Evolutionary conservation across 2,888 invertebrate species (phyloP).

Genomic region (Empis stercorea): DNA sequence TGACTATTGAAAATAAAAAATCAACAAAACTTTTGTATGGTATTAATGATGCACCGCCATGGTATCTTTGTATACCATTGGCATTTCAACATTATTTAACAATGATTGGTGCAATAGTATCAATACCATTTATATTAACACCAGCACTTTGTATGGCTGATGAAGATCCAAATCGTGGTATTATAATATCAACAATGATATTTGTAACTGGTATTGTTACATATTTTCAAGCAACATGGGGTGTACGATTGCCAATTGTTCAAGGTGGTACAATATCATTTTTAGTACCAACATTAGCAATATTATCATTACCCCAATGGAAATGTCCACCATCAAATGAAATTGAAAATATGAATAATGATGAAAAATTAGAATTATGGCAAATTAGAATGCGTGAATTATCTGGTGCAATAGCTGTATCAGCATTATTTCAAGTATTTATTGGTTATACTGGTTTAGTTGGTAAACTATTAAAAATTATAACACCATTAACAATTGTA

Average conservation of each 20-base stretch:
- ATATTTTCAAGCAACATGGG: conserved; percentile 58
- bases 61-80: conserved; percentile 71
- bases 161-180: conserved; percentile 57
- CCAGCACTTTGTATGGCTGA: conserved; percentile 67
- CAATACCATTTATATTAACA: conserved; percentile 70
- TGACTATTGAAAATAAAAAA: conserved; percentile 12
- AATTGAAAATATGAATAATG: conserved; percentile 42
- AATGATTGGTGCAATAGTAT: conserved; percentile 74
- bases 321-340: conserved; percentile 47
- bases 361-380: conserved; percentile 51
- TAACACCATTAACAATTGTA: conserved; percentile 72
- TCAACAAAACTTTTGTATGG: conserved; percentile 45
- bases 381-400: conserved; percentile 64
- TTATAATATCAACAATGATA: conserved; percentile 71
- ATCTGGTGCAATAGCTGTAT: conserved; percentile 70
- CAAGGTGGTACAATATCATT: conserved; percentile 72
- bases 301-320: conserved; percentile 58
- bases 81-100: conserved; percentile 76
- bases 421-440: conserved; percentile 61
- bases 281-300: conserved; percentile 63
- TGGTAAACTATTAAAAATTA: conserved; percentile 57
- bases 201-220: conserved; percentile 70
- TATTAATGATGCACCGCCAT: conserved; percentile 69
- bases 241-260: conserved; percentile 61
- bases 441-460: conserved; percentile 61